Percentiles rank a stretch among this genome's conserved stretches.
These are phyloP conservation scores for Lacerta viridis DNA, from an alignment of 2,797 vertebrate species.

Conservation along the genomic window DNA sequence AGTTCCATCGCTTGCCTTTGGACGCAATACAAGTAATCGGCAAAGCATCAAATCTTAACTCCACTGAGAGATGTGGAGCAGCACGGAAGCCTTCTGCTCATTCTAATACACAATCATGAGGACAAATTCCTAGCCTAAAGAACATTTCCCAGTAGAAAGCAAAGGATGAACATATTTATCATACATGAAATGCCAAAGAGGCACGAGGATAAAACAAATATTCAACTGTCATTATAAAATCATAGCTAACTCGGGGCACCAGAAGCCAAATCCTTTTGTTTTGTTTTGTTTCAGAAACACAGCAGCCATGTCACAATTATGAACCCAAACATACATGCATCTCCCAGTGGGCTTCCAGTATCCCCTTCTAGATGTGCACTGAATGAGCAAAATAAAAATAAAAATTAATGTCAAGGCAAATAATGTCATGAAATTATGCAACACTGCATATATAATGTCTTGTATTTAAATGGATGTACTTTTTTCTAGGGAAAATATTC, in stretches of 20 bases:
- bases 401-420: slow-evolving; percentile 20
- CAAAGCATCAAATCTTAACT: background rate
- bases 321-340: background rate
- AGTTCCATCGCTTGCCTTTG: background rate
- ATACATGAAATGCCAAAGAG: background rate
- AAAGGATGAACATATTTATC: background rate
- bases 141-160: background rate
- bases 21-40: background rate
- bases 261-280: background rate
- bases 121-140: background rate
- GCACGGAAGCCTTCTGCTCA: background rate
- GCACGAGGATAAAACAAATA: background rate
- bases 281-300: background rate
- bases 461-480: background rate
- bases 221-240: background rate
- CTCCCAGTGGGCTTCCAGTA: background rate
- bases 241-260: background rate
- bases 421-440: background rate
- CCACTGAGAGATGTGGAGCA: background rate
- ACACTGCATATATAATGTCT: background rate
- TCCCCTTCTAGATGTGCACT: background rate
- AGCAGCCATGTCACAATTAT: accelerated
- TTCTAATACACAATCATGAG: background rate
- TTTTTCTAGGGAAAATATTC: accelerated
- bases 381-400: background rate